Percentiles rank a stretch among this genome's conserved stretches.
Evolutionary conservation across 1,140 invertebrate genomes (phyloP).

Genomic region (Pollicipes pollicipes): DNA sequence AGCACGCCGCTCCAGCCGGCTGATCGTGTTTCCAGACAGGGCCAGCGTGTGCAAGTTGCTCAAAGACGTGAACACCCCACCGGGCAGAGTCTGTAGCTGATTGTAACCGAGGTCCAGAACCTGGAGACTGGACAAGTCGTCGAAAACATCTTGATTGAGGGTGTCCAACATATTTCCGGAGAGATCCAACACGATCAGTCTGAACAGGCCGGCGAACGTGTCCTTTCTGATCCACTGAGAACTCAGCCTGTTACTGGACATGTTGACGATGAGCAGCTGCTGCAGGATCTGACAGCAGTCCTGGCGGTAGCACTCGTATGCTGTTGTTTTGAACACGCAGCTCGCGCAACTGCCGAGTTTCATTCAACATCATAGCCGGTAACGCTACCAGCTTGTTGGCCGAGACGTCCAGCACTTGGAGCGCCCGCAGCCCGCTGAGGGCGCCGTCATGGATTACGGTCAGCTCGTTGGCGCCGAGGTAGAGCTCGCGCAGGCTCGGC

Average conservation of each 20-base stretch:
- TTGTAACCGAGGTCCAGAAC: conserved; percentile 64
- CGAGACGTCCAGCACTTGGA: conserved; percentile 49
- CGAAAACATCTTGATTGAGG: conserved; percentile 53
- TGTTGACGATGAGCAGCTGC: conserved; percentile 51
- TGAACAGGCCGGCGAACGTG: conserved; percentile 68
- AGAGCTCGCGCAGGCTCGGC: not conserved
- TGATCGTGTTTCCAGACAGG: conserved; percentile 58
- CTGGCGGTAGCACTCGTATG: conserved; percentile 63
- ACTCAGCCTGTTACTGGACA: conserved; percentile 28
- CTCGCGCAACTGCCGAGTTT: conserved; percentile 46
- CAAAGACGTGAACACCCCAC: conserved; percentile 59
- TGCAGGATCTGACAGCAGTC: conserved; percentile 57
- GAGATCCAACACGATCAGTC: conserved; percentile 64
- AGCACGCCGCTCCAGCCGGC: conserved; percentile 50
- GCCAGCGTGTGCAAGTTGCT: conserved; percentile 64
- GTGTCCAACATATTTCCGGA: conserved; percentile 64
- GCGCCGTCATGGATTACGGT: not conserved
- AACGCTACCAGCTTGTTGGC: conserved; percentile 52
- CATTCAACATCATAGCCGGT: conserved; percentile 36
- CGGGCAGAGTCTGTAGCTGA: conserved; percentile 52
- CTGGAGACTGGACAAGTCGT: conserved; percentile 60
- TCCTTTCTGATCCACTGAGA: conserved; percentile 32
- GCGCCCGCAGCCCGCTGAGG: not conserved
- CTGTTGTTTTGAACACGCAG: conserved; percentile 41
- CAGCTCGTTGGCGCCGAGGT: not conserved